A percentile compares a stretch with the other conserved stretches of the same genome.
Evolutionary conservation across 2,888 invertebrate species (phyloP).

Genomic region (Netelia inedita): DNA sequence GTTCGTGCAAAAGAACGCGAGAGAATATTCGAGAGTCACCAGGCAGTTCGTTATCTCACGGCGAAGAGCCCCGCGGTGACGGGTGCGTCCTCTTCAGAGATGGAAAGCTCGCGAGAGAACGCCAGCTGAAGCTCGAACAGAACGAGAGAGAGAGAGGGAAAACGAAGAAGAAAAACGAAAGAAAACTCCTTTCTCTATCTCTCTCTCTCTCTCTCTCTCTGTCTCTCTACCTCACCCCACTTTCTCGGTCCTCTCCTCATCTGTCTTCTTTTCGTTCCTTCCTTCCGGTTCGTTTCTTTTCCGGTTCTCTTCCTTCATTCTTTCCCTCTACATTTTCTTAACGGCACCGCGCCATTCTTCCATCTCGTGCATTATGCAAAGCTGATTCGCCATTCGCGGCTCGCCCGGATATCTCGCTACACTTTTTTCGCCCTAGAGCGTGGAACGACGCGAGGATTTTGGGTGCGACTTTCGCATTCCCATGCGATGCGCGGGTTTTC

Average conservation of each 20-base stretch:
- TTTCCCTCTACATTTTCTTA: constrained; percentile 28
- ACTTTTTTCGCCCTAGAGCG: constrained; percentile 46
- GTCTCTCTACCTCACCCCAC: background rate
- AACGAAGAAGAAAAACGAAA: constrained; percentile 24
- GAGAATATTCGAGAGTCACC: constrained; percentile 52
- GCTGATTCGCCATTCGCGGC: constrained; percentile 67
- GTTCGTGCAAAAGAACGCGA: background rate
- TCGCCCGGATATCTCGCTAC: constrained; percentile 54
- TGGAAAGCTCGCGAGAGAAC: constrained; percentile 45
- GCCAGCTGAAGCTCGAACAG: constrained; percentile 24
- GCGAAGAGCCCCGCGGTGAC: constrained; percentile 40
- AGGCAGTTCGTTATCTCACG: constrained; percentile 59
- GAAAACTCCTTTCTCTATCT: constrained; percentile 22
- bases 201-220: background rate
- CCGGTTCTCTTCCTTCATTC: constrained; percentile 10
- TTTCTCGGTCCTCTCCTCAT: constrained; percentile 14
- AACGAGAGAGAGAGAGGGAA: background rate
- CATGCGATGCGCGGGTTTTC: background rate
- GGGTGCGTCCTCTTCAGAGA: constrained; percentile 23
- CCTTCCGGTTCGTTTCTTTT: constrained; percentile 25
- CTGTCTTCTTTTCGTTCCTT: constrained; percentile 16
- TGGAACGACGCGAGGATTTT: background rate
- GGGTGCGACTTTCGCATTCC: too few species aligned
- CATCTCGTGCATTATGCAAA: constrained; percentile 71
- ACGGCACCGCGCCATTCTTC: constrained; percentile 24